Percentiles rank a stretch among this genome's conserved stretches.
phyloP scores from a whole-genome alignment of 1,140 invertebrate genomes.

The Micrasema longulum region DNA sequence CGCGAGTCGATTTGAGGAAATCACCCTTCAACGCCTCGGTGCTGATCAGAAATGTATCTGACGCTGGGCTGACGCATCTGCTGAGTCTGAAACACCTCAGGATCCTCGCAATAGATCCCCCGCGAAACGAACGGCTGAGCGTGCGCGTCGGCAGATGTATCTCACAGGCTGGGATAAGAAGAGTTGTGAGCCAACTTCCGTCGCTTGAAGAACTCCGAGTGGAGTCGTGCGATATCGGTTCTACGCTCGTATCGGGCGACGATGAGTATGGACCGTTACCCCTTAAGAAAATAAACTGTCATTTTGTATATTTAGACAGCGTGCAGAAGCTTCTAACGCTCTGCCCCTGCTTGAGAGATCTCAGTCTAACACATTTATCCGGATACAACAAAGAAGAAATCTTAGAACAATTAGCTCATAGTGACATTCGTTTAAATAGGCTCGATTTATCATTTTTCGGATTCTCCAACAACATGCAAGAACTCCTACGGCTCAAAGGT shows the following conservation, averaged over 20 bases:
- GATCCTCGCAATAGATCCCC: slow-evolving; percentile 64
- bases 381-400: slow-evolving; percentile 63
- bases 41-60: slow-evolving; percentile 64
- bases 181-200: slow-evolving; percentile 61
- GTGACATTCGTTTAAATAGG: slow-evolving; percentile 59
- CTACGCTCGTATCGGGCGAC: slow-evolving; percentile 61
- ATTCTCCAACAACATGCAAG: slow-evolving; percentile 59
- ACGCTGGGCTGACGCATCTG: slow-evolving; percentile 60
- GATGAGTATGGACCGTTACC: slow-evolving; percentile 58
- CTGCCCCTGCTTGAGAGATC: slow-evolving; percentile 61
- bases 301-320: slow-evolving; percentile 63
- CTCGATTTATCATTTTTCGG: slow-evolving; percentile 65
- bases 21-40: slow-evolving; percentile 66
- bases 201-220: slow-evolving; percentile 63
- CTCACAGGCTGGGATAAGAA: slow-evolving; percentile 63
- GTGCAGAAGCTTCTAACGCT: slow-evolving; percentile 63
- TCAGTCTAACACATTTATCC: slow-evolving; percentile 63
- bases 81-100: slow-evolving; percentile 61
- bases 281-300: slow-evolving; percentile 63
- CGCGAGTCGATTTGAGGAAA: slow-evolving; percentile 64
- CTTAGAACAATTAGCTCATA: slow-evolving; percentile 60
- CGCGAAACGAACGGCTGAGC: slow-evolving; percentile 61
- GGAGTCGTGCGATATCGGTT: slow-evolving; percentile 66
- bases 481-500: slow-evolving; percentile 61
- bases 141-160: slow-evolving; percentile 61